phyloP scores from a whole-genome alignment of 2,888 invertebrate species.

The Capitulum mitella region DNA sequence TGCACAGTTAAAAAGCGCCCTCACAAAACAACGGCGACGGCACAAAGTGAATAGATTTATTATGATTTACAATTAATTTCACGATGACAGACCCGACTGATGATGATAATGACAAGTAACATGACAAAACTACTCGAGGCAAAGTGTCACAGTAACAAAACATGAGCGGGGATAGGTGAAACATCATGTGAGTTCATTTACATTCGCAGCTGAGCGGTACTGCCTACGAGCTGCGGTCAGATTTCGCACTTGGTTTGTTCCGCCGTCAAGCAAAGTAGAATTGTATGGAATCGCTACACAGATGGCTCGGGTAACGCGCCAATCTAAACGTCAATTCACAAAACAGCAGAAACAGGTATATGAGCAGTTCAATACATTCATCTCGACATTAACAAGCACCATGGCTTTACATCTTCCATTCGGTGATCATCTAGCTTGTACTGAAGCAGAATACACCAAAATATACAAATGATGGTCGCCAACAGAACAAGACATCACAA shows the following conservation, averaged over 20 bases:
- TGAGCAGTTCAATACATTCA: background rate
- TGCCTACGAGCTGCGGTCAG: too few species aligned
- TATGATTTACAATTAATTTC: background rate
- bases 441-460: background rate
- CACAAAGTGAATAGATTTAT: background rate
- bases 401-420: background rate
- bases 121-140: background rate
- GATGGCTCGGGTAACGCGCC: background rate
- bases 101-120: conserved; percentile 8
- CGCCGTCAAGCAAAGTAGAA: background rate
- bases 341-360: background rate
- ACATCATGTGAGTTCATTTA: background rate
- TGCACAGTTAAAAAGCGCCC: too few species aligned
- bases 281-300: background rate
- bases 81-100: conserved; percentile 1
- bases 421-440: background rate
- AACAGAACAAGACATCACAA: background rate
- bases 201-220: background rate
- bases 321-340: background rate
- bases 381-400: background rate
- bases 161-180: background rate
- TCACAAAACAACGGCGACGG: too few species aligned
- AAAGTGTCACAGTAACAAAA: background rate
- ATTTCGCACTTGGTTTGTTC: background rate
- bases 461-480: background rate